Conservation (phyloP, 2,888 invertebrate genomes). For the Psylliodes chrysocephalus region DNA sequence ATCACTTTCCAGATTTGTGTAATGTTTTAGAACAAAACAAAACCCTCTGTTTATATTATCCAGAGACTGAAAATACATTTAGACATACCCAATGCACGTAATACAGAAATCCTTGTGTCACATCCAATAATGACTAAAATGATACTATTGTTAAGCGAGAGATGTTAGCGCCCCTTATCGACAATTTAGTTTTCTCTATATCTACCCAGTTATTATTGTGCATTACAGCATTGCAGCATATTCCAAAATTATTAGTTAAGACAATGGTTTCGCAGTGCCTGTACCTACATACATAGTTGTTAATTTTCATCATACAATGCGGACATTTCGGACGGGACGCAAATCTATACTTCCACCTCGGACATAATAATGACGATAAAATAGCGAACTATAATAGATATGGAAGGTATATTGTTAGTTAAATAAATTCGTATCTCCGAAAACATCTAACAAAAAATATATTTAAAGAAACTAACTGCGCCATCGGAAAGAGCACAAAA, state of each 20-base stretch:
- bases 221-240: constrained; percentile 14
- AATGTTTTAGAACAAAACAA: too few species aligned
- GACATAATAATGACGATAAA: not conserved
- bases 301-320: constrained; percentile 19
- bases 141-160: not conserved
- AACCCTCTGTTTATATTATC: too few species aligned
- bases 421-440: not conserved
- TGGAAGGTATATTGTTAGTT: not conserved
- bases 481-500: too few species aligned
- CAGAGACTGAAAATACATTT: too few species aligned
- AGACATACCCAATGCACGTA: not conserved
- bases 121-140: not conserved
- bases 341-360: not conserved
- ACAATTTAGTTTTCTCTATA: constrained; percentile 5
- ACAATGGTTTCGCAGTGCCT: constrained; percentile 7
- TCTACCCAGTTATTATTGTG: not conserved
- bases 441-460: too few species aligned
- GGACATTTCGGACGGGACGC: constrained; percentile 6
- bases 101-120: not conserved
- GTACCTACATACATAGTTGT: constrained; percentile 5
- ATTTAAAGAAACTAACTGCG: too few species aligned
- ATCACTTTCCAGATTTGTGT: too few species aligned
- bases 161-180: constrained; percentile 1
- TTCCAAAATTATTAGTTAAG: constrained; percentile 19
- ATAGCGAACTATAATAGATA: not conserved